A percentile compares a stretch with the other conserved stretches of the same genome.
Conservation (phyloP, 2,888 invertebrate species). For the Myopa testacea region DNA sequence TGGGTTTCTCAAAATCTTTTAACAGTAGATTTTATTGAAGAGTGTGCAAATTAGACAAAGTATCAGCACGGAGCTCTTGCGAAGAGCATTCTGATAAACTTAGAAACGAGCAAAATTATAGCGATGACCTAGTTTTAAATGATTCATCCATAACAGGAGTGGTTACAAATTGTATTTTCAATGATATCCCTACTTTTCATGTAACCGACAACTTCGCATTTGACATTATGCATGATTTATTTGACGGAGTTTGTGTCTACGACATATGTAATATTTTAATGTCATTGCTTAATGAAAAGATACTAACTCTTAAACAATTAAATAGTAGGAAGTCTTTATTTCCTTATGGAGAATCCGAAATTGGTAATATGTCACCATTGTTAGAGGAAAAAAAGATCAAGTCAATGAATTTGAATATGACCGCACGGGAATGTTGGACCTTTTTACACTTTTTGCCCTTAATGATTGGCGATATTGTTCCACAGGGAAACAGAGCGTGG, state of each 20-base stretch:
- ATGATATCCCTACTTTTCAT: constrained; percentile 41
- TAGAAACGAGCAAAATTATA: constrained; percentile 44
- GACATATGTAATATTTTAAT: constrained; percentile 44
- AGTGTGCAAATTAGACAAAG: too few relatives aligned
- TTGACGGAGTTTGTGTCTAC: constrained; percentile 47
- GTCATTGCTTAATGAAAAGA: constrained; percentile 36
- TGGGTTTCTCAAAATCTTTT: too few relatives aligned
- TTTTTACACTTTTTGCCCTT: constrained; percentile 38
- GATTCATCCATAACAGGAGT: constrained; percentile 44
- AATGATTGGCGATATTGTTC: constrained; percentile 39
- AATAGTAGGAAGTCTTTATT: constrained; percentile 44
- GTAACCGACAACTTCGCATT: constrained; percentile 44
- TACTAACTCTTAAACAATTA: constrained; percentile 41
- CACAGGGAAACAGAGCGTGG: constrained; percentile 29
- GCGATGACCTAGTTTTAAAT: constrained; percentile 31
- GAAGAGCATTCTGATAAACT: background rate
- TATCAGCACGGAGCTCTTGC: too few relatives aligned
- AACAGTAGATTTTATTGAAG: too few relatives aligned
- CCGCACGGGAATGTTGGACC: constrained; percentile 36
- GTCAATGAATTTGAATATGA: constrained; percentile 42
- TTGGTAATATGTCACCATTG: constrained; percentile 36
- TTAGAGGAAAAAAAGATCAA: constrained; percentile 29
- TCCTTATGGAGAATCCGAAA: constrained; percentile 41
- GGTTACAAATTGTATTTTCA: constrained; percentile 39
- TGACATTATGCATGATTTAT: constrained; percentile 50